Conservation (phyloP, 2,113 vertebrate genomes). For the Chaetodon trifascialis region DNA sequence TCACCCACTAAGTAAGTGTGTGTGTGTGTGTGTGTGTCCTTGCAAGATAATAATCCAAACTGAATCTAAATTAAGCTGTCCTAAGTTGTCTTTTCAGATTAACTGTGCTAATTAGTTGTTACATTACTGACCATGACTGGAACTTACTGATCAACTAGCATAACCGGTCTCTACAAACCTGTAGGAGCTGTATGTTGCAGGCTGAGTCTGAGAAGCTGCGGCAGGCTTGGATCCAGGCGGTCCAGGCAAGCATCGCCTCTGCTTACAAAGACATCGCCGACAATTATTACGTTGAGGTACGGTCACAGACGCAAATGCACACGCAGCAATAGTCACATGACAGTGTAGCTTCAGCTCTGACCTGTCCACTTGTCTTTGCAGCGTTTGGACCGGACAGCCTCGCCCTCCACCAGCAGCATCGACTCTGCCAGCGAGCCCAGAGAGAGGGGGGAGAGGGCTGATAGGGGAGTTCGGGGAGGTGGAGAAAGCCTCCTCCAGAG, state of each 20-base stretch:
- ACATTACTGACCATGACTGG: background rate
- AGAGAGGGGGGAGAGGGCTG: constrained; percentile 85
- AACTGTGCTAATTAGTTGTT: background rate
- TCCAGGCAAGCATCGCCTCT: constrained; percentile 97
- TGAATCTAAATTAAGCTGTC: background rate
- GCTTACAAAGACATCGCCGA: constrained; percentile 93
- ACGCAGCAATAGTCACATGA: background rate
- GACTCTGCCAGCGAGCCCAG: constrained; percentile 91
- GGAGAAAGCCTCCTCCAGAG: constrained; percentile 93
- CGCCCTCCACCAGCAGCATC: constrained; percentile 93
- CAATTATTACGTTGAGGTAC: constrained; percentile 83
- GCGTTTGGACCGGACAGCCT: constrained; percentile 94
- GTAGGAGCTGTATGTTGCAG: constrained; percentile 98
- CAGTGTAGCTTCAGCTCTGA: background rate
- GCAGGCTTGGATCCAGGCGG: constrained; percentile 97
- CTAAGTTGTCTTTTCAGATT: background rate
- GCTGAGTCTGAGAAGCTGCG: constrained; percentile 97
- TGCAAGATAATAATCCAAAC: background rate
- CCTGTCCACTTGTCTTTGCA: constrained; percentile 47
- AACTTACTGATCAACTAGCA: no score
- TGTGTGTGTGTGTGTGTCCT: constrained; percentile 6
- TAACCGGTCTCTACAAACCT: background rate
- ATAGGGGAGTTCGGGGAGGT: constrained; percentile 86
- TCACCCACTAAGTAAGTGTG: constrained; percentile 95
- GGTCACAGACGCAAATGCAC: background rate